phyloP scores from a whole-genome alignment of 2,113 vertebrate species.

The Sminthopsis crassicaudata region DNA sequence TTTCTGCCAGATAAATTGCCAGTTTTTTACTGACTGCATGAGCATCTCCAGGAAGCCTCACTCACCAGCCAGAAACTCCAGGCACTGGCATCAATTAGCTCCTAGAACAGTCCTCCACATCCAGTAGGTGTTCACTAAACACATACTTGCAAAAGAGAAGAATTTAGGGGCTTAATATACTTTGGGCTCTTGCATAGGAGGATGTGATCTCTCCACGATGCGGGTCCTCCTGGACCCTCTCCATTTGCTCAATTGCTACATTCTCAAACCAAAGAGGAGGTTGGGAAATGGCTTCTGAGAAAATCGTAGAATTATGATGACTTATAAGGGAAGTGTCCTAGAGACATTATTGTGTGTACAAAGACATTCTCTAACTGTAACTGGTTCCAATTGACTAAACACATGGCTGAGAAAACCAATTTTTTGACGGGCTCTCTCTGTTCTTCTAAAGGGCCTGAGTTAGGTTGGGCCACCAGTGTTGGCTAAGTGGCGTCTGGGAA shows the following conservation, averaged over 20 bases:
- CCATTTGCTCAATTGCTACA: not conserved
- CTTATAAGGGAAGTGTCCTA: not conserved
- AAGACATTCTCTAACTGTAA: not conserved
- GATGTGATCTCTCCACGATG: not conserved
- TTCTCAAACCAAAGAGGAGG: not conserved
- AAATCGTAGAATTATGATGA: not conserved
- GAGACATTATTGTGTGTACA: not conserved
- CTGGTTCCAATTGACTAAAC: not conserved
- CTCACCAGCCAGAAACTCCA: constrained; percentile 46
- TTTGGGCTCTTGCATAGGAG: not conserved
- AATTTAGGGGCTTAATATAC: not conserved
- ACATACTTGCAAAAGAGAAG: not conserved
- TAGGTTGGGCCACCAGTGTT: not conserved
- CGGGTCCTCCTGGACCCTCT: not conserved
- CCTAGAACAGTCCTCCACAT: not conserved
- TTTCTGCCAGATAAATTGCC: constrained; percentile 55
- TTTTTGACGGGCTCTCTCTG: not conserved
- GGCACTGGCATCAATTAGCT: not conserved
- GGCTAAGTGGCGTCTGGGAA: not conserved
- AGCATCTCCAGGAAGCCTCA: constrained; percentile 55
- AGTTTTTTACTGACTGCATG: constrained; percentile 49
- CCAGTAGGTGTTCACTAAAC: not conserved
- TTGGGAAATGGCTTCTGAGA: not conserved
- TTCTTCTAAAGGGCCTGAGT: not conserved
- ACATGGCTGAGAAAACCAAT: not conserved